Percentiles rank a stretch among this genome's conserved stretches.
Evolutionary conservation across 2,888 invertebrate genomes (phyloP).

Genomic region (Agrilus biguttatus): DNA sequence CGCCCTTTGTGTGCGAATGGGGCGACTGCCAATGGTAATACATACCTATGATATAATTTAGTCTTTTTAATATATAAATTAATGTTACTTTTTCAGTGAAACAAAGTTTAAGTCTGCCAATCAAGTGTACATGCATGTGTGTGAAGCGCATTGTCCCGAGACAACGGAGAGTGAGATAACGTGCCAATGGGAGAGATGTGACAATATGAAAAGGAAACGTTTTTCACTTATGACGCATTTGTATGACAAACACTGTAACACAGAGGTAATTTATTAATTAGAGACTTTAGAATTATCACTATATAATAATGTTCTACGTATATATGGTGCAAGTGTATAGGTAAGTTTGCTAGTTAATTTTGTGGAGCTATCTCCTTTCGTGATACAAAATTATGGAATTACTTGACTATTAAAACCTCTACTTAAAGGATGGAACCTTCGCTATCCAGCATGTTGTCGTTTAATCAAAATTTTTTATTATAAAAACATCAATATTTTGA

Average conservation of each 20-base stretch:
- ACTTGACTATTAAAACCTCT: too few species aligned
- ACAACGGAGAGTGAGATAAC: slow-evolving; percentile 54
- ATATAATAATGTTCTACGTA: too few species aligned
- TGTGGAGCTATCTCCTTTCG: too few species aligned
- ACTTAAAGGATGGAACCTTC: too few species aligned
- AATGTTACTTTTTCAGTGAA: slow-evolving; percentile 28
- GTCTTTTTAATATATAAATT: slow-evolving; percentile 3
- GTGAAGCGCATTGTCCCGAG: slow-evolving; percentile 66
- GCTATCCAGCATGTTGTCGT: too few species aligned
- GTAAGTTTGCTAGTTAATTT: too few species aligned
- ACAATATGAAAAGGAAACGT: slow-evolving; percentile 73
- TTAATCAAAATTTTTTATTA: too few species aligned
- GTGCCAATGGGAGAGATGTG: slow-evolving; percentile 85
- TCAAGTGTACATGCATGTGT: slow-evolving; percentile 79
- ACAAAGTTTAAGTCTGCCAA: slow-evolving; percentile 54
- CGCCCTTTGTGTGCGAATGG: slow-evolving; percentile 82
- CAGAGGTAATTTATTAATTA: slow-evolving; percentile 41
- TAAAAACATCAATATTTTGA: too few species aligned
- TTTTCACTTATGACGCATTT: slow-evolving; percentile 96
- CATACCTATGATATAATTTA: neutral
- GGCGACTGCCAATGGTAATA: slow-evolving; percentile 57
- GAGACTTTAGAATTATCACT: too few species aligned
- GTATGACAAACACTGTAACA: slow-evolving; percentile 85
- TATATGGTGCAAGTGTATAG: too few species aligned
- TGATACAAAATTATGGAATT: too few species aligned